Base-by-base conservation (phyloP, 2,888 invertebrate species). In the Lasioglossum pauxillum region DNA sequence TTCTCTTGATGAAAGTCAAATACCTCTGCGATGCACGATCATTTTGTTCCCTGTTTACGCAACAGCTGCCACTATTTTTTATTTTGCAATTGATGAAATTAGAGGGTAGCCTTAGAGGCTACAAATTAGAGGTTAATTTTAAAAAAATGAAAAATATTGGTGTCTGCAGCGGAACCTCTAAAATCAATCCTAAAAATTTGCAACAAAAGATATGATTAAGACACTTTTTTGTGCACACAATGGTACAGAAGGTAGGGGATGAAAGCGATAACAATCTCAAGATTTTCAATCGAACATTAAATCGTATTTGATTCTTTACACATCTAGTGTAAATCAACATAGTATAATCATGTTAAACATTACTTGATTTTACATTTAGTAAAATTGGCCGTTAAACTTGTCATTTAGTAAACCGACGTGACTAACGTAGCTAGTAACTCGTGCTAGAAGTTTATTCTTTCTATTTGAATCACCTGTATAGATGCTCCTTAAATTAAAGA, bases 31-130 rank as follows among this genome's bases (percentile, higher is more conserved):
- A 14, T 31, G 16, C 31, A 16, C 4, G 14, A 31, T 64, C 27
- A 64, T 27, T 64, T 16, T 64, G 31, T 31, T 64, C 31, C 64
- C 57, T 10, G 1, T 31, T 64, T 16, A 16, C 64, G 31, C 31
- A 16, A 64, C 64, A 64, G 57, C 57, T n/a, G 57, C 57, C n/a
- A 64, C 7, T 64, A 64, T 64, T 64, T 64, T 64, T 64, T 64
- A 64, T 64, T 31, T 64, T 5, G 1, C 16, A 31, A 64, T 31
- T 5, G 27, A 31, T 31, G 16, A 16, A 31, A 31, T 31, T 31
- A 31, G 5, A 31, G 12, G n/a, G 19, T 49, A 31, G 31, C 31
- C 31, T 31, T 31, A 31, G 31, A 31, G 31, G 31, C 31, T 31
- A 31, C 31, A 31, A 31, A 31, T 31, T 31, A 31, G 31, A 31